Conservation (phyloP, 2,888 invertebrate species). For the Macropis europaea region DNA sequence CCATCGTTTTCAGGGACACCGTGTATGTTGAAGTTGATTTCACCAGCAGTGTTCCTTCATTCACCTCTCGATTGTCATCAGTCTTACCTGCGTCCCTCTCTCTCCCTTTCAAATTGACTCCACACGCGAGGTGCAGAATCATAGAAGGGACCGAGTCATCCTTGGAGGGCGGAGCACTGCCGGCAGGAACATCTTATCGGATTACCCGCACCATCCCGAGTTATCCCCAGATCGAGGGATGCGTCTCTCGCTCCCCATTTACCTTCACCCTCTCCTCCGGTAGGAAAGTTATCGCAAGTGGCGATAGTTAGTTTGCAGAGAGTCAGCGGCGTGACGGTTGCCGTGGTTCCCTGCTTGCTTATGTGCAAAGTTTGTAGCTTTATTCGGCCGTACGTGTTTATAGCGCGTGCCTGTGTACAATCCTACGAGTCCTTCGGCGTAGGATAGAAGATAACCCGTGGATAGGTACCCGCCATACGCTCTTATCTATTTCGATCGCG, state of each 20-base stretch:
- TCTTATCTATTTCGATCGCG: too few species aligned
- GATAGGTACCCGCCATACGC: too few species aligned
- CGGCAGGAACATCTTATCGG: conserved; percentile 70
- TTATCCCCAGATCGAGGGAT: conserved; percentile 39
- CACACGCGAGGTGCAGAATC: conserved; percentile 32
- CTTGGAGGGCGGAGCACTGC: conserved; percentile 54
- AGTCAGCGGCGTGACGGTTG: conserved; percentile 59
- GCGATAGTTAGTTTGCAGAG: conserved; percentile 73
- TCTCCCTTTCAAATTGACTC: conserved; percentile 2
- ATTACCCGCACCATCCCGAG: conserved; percentile 58
- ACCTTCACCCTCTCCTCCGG: conserved; percentile 24
- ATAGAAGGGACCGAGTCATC: conserved; percentile 27
- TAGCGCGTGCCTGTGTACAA: conserved; percentile 21
- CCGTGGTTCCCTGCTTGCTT: conserved; percentile 44
- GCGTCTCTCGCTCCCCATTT: conserved; percentile 28
- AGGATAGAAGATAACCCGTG: too few species aligned
- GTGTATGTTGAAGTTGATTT: too few species aligned
- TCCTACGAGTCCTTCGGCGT: not conserved
- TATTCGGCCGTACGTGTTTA: conserved; percentile 47
- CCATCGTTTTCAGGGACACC: too few species aligned
- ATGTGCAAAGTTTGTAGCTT: conserved; percentile 47
- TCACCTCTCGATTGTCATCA: not conserved
- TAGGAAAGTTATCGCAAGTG: conserved; percentile 61
- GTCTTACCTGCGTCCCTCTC: conserved; percentile 24
- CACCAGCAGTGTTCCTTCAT: too few species aligned